A percentile compares a stretch with the other conserved stretches of the same genome.
phyloP scores from a whole-genome alignment of 2,888 invertebrate genomes.

The Selenia dentaria region DNA sequence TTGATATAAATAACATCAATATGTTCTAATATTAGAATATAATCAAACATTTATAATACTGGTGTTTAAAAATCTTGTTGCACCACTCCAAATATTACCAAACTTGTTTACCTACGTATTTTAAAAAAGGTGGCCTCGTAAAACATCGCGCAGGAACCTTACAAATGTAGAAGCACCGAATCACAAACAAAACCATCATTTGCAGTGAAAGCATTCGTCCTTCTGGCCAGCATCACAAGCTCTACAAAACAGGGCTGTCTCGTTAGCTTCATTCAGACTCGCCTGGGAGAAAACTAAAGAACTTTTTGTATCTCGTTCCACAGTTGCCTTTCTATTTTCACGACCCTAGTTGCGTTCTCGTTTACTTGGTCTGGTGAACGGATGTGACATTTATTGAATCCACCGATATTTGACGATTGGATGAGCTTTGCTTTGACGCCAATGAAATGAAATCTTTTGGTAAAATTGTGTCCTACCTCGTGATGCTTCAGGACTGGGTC shows the following conservation, averaged over 20 bases:
- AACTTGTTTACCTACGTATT: no score
- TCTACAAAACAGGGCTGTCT: conserved; percentile 33
- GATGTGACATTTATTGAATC: neutral
- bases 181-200: conserved; percentile 30
- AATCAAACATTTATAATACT: no score
- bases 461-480: no score
- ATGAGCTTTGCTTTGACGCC: no score
- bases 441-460: neutral
- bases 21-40: no score
- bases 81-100: no score
- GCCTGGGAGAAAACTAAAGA: conserved; percentile 16
- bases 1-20: no score
- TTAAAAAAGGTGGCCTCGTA: no score
- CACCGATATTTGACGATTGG: conserved; percentile 1
- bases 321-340: conserved; percentile 24
- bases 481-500: no score
- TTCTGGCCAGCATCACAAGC: conserved; percentile 28
- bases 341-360: conserved; percentile 21
- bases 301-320: conserved; percentile 30
- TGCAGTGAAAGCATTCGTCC: conserved; percentile 27
- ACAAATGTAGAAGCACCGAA: conserved; percentile 21
- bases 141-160: no score
- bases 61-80: no score
- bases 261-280: conserved; percentile 37
- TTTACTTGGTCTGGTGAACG: conserved; percentile 12